These are phyloP conservation scores for Luehdorfia chinensis DNA, from an alignment of 1,140 invertebrate genomes.

Conservation along the genomic window DNA sequence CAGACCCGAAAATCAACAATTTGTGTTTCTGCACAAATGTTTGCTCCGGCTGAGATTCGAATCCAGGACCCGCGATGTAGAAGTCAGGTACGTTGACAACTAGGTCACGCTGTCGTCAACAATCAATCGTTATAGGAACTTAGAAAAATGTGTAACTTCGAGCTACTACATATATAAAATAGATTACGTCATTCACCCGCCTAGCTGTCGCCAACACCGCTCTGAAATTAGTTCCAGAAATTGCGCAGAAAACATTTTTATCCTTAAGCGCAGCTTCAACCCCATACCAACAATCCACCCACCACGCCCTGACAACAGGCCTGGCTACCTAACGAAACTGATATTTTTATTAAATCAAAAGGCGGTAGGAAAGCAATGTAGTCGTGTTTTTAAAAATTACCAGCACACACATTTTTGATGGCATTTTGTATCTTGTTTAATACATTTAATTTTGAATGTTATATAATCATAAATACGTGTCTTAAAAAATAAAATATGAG, in stretches of 20 bases:
- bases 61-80: too few relatives aligned
- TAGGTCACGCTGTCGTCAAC: too few relatives aligned
- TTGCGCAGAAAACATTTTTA: conserved; percentile 26
- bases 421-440: too few relatives aligned
- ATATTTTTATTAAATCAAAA: conserved; percentile 4
- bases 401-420: too few relatives aligned
- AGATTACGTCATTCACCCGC: conserved; percentile 24
- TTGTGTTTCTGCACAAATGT: too few relatives aligned
- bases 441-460: too few relatives aligned
- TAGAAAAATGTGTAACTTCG: conserved; percentile 4
- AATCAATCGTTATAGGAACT: too few relatives aligned
- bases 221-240: conserved; percentile 23
- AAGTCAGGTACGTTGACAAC: too few relatives aligned
- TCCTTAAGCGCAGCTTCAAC: conserved; percentile 23
- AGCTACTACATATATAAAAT: conserved; percentile 18
- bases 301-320: conserved; percentile 17
- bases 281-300: conserved; percentile 12
- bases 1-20: too few relatives aligned
- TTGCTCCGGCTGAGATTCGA: too few relatives aligned
- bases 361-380: conserved; percentile 15
- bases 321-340: conserved; percentile 7
- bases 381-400: neutral
- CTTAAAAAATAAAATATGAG: too few relatives aligned
- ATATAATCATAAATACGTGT: too few relatives aligned
- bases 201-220: conserved; percentile 25